Percentiles rank a stretch among this genome's conserved stretches.
Conservation (phyloP, 2,888 invertebrate genomes). For the Spodoptera littoralis region DNA sequence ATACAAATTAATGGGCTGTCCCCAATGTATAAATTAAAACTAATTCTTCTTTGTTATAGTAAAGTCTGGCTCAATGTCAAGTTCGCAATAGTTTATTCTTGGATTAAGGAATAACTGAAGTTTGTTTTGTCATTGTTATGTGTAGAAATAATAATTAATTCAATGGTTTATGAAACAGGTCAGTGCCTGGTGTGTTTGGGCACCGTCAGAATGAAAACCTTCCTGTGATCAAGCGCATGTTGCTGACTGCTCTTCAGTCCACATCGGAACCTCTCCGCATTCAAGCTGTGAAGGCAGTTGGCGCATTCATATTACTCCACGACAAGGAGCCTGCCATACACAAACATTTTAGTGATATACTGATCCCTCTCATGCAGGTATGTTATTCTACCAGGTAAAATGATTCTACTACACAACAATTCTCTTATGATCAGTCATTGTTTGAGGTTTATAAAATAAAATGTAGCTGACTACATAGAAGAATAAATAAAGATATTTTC, state of each 20-base stretch:
- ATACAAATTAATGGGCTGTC: neutral
- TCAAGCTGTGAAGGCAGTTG: constrained; percentile 95
- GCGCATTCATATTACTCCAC: constrained; percentile 96
- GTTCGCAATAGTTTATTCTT: constrained; percentile 25
- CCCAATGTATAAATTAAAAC: too few species aligned
- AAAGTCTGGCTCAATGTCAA: constrained; percentile 36
- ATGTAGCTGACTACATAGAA: too few species aligned
- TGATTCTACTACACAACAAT: too few species aligned
- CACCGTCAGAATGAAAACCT: constrained; percentile 97
- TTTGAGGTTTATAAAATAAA: too few species aligned
- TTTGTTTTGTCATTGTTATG: constrained; percentile 14
- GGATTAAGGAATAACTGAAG: constrained; percentile 8
- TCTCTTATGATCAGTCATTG: too few species aligned
- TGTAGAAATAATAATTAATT: too few species aligned
- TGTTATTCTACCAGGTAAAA: constrained; percentile 34
- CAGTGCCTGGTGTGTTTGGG: constrained; percentile 99
- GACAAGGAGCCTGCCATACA: constrained; percentile 97
- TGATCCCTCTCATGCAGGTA: constrained; percentile 93
- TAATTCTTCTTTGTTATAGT: constrained; percentile 26
- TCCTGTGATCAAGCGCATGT: constrained; percentile 98
- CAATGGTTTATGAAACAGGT: constrained; percentile 81
- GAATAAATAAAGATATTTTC: too few species aligned
- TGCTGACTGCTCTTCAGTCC: constrained; percentile 94
- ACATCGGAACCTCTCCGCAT: constrained; percentile 92
- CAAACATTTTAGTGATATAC: constrained; percentile 95